Conservation (phyloP, 2,888 invertebrate genomes). For the Trypoxylon attenuatum region DNA sequence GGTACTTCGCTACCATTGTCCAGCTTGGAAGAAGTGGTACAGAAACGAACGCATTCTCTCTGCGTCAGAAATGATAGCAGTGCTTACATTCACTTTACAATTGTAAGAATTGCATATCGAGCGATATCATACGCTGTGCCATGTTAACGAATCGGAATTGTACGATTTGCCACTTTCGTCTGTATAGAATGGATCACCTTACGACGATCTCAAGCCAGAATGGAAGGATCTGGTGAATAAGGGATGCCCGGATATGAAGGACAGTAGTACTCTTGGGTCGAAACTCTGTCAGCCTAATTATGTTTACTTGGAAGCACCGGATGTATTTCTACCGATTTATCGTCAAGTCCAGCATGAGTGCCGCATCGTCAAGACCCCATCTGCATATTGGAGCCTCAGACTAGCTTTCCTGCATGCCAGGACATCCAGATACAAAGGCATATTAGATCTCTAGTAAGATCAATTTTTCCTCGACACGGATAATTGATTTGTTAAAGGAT, state of each 20-base stretch:
- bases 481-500: neutral
- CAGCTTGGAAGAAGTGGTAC: conserved; percentile 69
- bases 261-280: conserved; percentile 58
- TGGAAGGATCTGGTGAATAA: conserved; percentile 70
- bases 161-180: neutral
- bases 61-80: conserved; percentile 74
- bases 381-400: conserved; percentile 44
- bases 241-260: conserved; percentile 69
- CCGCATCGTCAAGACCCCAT: conserved; percentile 49
- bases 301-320: conserved; percentile 71
- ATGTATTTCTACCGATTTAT: conserved; percentile 62
- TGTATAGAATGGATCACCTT: conserved; percentile 29
- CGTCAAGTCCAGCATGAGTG: conserved; percentile 45
- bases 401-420: conserved; percentile 55
- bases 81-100: conserved; percentile 65
- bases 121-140: too few relatives aligned
- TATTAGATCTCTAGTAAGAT: conserved; percentile 66
- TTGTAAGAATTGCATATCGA: conserved; percentile 10
- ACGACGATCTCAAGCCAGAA: conserved; percentile 47
- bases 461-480: neutral
- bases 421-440: conserved; percentile 56
- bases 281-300: conserved; percentile 70
- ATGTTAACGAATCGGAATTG: too few relatives aligned
- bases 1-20: conserved; percentile 68
- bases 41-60: conserved; percentile 67